Conservation (phyloP, 2,888 invertebrate genomes). For the Plemyria rubiginata region DNA sequence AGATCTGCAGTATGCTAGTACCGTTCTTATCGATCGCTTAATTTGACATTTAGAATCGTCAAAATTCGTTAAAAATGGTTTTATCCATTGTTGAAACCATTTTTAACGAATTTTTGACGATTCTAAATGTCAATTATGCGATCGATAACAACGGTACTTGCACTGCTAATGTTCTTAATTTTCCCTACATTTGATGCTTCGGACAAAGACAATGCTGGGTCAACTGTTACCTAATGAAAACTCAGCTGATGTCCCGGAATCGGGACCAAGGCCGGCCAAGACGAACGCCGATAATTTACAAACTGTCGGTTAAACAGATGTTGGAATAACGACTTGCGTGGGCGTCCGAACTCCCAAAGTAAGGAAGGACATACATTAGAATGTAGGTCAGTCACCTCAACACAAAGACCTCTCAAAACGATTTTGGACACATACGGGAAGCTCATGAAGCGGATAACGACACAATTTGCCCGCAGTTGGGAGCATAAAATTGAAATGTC, state of each 20-base stretch:
- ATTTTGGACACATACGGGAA: conserved; percentile 17
- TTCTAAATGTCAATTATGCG: too few species aligned
- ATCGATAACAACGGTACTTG: too few species aligned
- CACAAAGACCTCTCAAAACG: conserved; percentile 16
- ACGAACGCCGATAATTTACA: conserved; percentile 53
- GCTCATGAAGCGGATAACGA: conserved; percentile 28
- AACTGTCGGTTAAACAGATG: conserved; percentile 49
- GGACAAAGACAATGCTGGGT: neutral
- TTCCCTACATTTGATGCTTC: neutral
- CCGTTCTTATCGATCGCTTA: too few species aligned
- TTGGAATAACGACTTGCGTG: conserved; percentile 42
- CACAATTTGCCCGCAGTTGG: conserved; percentile 30
- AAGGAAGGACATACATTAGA: conserved; percentile 38
- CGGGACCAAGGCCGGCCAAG: conserved; percentile 66
- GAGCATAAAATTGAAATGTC: conserved; percentile 41
- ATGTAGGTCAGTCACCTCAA: conserved; percentile 43
- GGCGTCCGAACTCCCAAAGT: conserved; percentile 43
- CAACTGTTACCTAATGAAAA: conserved; percentile 7
- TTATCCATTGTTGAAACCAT: too few species aligned
- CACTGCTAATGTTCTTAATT: neutral
- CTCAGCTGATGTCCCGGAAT: conserved; percentile 57
- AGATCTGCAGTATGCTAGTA: too few species aligned
- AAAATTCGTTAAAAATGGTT: too few species aligned
- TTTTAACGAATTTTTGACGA: too few species aligned
- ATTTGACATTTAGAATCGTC: too few species aligned